Evolutionary conservation across 2,888 invertebrate species (phyloP), one percentile per base, ranked within the genome.

Genomic region (Eustalomyia histrio): DNA sequence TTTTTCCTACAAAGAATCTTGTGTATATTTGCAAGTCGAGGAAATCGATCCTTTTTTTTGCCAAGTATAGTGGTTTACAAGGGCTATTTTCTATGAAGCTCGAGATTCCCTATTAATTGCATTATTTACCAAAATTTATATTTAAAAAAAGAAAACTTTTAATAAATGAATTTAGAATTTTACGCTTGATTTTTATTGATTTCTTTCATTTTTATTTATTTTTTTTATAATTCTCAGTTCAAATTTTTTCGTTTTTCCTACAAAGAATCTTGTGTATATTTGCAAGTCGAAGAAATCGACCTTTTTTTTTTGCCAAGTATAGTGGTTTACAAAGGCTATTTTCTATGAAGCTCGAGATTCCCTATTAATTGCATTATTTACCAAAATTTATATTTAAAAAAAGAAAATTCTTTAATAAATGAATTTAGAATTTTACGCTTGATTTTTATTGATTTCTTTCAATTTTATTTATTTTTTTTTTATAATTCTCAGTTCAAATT

Each of bases 401-500:
- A 61, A 39, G 10, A 52, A 53, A 61, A 58, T 39, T 33, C 39
- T 39, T 52, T 7, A 7, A 52, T 47, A 17, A 68, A 68, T 24
- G 6, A 55, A 68, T 68, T 55, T 68, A 43, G 43, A 69, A 67
- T 58, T 47, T n/a, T 21, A 39, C 39, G 14, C 39, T 50, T 47
- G 29, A 9, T 79, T 64, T 50, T 68, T 71, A 72, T 73, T 55
- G 14, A 60, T 24, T 21, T 72, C 55, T 79, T 61, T 55, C 16
- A 47, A 64, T 64, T 57, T 35, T 67, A 8, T 68, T 21, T 68
- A 8, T 64, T 21, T 33, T 60, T 64, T 21, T 33, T 60, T 67
- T 61, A 50, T 67, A 75, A 79, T 75, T 79, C 63, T 76, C 53
- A 53, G 64, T 79, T 74, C 60, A 35, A 65, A 74, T 65, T 69